phyloP scores from a whole-genome alignment of 2,797 vertebrate species.

The Mareca strepera region DNA sequence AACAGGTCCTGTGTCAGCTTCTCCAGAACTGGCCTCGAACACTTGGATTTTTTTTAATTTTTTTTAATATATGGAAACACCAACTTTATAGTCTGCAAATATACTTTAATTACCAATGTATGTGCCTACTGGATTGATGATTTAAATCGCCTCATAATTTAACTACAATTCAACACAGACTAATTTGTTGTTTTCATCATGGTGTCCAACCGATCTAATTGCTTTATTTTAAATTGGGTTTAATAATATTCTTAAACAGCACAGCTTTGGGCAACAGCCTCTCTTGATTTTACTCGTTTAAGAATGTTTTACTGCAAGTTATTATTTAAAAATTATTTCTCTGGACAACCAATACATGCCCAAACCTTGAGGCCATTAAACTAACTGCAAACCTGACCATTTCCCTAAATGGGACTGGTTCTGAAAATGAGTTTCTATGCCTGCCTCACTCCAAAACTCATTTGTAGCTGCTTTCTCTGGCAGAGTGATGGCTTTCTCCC shows the following conservation, averaged over 20 bases:
- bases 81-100: neutral
- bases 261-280: neutral
- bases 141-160: constrained; percentile 9
- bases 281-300: neutral
- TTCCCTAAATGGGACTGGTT: neutral
- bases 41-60: neutral
- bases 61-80: neutral
- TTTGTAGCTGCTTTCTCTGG: neutral
- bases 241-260: neutral
- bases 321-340: neutral
- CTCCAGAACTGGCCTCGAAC: neutral
- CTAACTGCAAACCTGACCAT: neutral
- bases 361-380: neutral
- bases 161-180: neutral
- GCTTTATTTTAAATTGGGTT: neutral
- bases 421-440: neutral
- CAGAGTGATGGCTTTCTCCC: neutral
- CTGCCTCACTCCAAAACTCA: neutral
- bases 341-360: neutral
- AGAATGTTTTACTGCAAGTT: neutral
- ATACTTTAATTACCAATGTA: neutral
- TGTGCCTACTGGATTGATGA: neutral
- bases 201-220: neutral
- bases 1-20: neutral
- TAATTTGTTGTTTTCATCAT: constrained; percentile 11